A percentile compares a stretch with the other conserved stretches of the same genome.
phyloP scores from a whole-genome alignment of 2,113 vertebrate genomes.

The Hippocampus comes region DNA sequence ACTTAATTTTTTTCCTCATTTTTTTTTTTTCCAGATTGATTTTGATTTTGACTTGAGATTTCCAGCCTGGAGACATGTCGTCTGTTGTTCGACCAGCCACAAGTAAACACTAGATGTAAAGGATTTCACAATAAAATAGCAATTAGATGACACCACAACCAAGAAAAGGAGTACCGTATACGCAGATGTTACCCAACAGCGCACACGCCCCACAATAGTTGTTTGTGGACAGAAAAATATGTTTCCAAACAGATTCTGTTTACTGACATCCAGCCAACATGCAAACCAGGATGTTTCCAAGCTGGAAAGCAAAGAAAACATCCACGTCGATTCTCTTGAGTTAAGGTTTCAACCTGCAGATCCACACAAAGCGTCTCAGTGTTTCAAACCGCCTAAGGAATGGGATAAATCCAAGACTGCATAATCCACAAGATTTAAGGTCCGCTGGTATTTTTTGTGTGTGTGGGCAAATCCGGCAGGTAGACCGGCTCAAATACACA shows the following conservation, averaged over 20 bases:
- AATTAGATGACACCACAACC: background rate
- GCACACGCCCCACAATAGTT: background rate
- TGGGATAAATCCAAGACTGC: conserved; percentile 35
- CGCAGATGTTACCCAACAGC: background rate
- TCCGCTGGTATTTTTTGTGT: conserved; percentile 32
- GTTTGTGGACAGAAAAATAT: background rate
- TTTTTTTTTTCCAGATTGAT: no score
- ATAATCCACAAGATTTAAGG: conserved; percentile 51
- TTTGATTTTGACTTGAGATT: no score
- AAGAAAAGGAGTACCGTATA: background rate
- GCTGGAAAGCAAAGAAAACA: background rate
- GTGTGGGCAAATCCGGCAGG: conserved; percentile 6
- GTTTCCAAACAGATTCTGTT: background rate
- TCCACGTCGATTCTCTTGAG: conserved; percentile 6
- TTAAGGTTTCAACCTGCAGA: conserved; percentile 23
- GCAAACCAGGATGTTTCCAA: background rate
- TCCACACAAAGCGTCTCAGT: conserved; percentile 55
- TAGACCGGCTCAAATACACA: conserved; percentile 17
- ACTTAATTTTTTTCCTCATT: no score
- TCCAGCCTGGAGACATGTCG: no score
- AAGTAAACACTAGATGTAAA: background rate
- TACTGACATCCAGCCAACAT: background rate
- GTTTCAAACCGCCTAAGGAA: conserved; percentile 45
- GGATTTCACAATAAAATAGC: background rate
- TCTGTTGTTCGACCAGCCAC: no score